Base-by-base conservation (phyloP, 2,888 invertebrate species). In the Ecdyonurus torrentis region DNA sequence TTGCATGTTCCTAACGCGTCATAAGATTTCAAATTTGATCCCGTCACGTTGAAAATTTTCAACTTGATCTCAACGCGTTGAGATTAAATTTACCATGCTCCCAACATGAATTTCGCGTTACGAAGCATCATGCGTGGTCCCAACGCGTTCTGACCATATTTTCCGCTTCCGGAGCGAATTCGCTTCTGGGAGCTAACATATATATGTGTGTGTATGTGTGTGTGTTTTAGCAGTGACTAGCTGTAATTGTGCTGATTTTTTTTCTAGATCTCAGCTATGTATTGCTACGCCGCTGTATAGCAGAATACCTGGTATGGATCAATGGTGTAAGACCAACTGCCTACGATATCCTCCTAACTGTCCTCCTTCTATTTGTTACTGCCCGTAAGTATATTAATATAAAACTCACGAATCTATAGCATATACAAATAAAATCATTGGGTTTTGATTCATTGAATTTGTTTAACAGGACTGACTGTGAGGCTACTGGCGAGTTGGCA, bases 241-340 rank as follows among this genome's bases (percentile, higher is more conserved):
- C 65, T 61, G 59, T 65, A 20, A 52, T 61, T 37, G 24, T 58
- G 63, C n/a, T 76, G 60, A 60, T 61, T 64, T 59, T 50, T 59
- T 61, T 68, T 69, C 5, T 69, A 88, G 89, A 68, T 87, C 89
- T 67, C 91, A 91, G 77, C 84, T 91, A 52, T 91, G 91, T 74
- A 75, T 86, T 64, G 85, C 89, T 0, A 82, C 83, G 1, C 75
- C 76, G 10, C 72, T 78, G 1, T 91, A 82, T 74, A 81, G 82
- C 53, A 72, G 78, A 23, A 77, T 89, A 63, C 88, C 89, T 1
- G 89, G 89, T 60, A 88, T 91, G 82, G 79, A 81, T 69, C 79
- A 80, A 65, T 92, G 91, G 92, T 92, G 92, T 71, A 87, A 89
- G 74, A 82, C 80, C 50, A 92, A 92, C 75, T 93, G 92, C 68